A percentile compares a stretch with the other conserved stretches of the same genome.
These are phyloP conservation scores for Trachythela sp. DNA, from an alignment of 64 coral and sea anemone species.

Conservation along the genomic window DNA sequence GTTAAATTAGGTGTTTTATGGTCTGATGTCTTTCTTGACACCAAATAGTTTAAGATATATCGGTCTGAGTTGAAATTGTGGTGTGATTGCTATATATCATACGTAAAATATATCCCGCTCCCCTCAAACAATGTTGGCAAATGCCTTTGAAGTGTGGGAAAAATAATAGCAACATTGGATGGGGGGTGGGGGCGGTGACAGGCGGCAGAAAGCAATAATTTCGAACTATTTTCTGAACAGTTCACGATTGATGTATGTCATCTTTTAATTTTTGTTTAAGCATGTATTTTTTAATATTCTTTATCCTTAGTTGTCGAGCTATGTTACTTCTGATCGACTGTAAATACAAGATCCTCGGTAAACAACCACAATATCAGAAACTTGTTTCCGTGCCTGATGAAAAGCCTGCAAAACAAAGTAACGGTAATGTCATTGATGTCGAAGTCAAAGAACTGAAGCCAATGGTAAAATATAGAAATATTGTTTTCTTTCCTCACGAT, in stretches of 20 bases:
- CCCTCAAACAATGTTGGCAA: too few species aligned
- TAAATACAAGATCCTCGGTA: constrained; percentile 71
- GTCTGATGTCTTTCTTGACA: too few species aligned
- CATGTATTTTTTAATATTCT: background rate
- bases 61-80: too few species aligned
- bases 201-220: too few species aligned
- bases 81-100: too few species aligned
- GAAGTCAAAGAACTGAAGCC: background rate
- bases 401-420: background rate
- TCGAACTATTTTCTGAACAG: too few species aligned
- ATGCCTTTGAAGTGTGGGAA: too few species aligned
- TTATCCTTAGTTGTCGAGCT: constrained; percentile 65
- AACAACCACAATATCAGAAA: constrained; percentile 5
- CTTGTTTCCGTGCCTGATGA: background rate
- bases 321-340: constrained; percentile 97
- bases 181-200: too few species aligned
- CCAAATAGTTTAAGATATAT: too few species aligned
- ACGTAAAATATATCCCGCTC: too few species aligned
- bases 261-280: background rate
- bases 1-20: too few species aligned
- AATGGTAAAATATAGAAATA: background rate
- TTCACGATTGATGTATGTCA: too few species aligned
- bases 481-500: background rate
- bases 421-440: background rate
- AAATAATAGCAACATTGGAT: background rate